A percentile compares a stretch with the other conserved stretches of the same genome.
Conservation (phyloP, 2,797 vertebrate genomes). For the Gymnothorax reevesii region DNA sequence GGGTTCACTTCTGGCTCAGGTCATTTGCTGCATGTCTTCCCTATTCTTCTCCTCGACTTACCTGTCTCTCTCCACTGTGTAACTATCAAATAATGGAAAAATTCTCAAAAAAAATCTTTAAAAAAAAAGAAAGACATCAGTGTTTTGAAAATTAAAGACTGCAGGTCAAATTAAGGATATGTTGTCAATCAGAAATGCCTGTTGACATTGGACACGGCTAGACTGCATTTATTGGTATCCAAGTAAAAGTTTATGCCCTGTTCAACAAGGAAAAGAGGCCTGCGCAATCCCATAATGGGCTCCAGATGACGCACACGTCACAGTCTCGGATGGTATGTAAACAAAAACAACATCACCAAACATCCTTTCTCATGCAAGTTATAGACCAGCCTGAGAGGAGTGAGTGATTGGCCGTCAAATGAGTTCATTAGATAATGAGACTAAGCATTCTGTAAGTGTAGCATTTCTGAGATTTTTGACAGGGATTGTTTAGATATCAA, state of each 20-base stretch:
- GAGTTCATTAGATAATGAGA: background rate
- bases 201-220: background rate
- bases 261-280: slow-evolving; percentile 8
- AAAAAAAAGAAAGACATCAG: no score
- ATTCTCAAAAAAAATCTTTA: no score
- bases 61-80: no score
- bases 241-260: slow-evolving; percentile 7
- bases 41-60: no score
- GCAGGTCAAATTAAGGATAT: background rate
- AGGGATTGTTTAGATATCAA: background rate
- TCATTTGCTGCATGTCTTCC: no score
- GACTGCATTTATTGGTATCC: background rate
- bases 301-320: slow-evolving; percentile 21
- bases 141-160: background rate
- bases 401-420: background rate
- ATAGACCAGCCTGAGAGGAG: background rate
- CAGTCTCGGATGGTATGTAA: background rate
- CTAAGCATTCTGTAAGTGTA: background rate
- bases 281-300: slow-evolving; percentile 24
- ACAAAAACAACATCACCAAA: background rate
- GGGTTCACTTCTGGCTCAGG: no score
- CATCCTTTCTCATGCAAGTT: background rate
- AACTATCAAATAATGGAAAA: no score
- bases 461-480: background rate
- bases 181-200: background rate